A percentile compares a stretch with the other conserved stretches of the same genome.
These are phyloP conservation scores for Orchestes rusci DNA, from an alignment of 2,888 invertebrate species.

Conservation along the genomic window DNA sequence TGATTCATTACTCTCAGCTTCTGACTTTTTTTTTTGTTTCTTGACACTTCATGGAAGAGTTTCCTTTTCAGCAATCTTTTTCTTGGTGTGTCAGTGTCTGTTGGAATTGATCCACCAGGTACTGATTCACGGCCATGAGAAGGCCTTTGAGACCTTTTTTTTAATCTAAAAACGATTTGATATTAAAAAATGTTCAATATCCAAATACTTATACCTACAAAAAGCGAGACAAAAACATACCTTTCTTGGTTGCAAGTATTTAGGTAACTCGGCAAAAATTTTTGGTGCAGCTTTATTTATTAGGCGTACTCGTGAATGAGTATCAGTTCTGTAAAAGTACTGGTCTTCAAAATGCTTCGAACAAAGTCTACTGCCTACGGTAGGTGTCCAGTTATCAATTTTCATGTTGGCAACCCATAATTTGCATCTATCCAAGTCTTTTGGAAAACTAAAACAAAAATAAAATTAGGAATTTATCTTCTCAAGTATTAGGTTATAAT, in stretches of 20 bases:
- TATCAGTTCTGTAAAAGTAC: conserved; percentile 11
- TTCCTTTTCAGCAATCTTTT: conserved; percentile 2
- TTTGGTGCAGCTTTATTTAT: conserved; percentile 9
- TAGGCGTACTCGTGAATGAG: conserved; percentile 11
- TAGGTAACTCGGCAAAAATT: conserved; percentile 6
- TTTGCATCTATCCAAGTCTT: no score
- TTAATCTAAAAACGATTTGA: no score
- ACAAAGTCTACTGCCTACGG: conserved; percentile 2
- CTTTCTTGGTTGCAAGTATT: conserved; percentile 5
- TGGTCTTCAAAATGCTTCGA: conserved; percentile 8
- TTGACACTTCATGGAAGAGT: conserved; percentile 1
- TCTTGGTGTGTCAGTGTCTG: conserved; percentile 4
- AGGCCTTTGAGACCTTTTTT: no score
- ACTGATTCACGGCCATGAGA: no score
- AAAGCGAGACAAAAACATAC: background rate
- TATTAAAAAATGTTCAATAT: no score
- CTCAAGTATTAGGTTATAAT: no score
- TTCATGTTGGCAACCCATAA: no score
- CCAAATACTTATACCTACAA: background rate
- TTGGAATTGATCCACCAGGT: no score
- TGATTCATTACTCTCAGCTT: conserved; percentile 7
- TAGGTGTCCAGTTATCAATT: conserved; percentile 5
- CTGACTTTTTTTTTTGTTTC: background rate
- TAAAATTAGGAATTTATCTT: no score
- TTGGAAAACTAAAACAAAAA: no score